Conservation (phyloP, 2,113 vertebrate genomes). For the Salvator merianae region DNA sequence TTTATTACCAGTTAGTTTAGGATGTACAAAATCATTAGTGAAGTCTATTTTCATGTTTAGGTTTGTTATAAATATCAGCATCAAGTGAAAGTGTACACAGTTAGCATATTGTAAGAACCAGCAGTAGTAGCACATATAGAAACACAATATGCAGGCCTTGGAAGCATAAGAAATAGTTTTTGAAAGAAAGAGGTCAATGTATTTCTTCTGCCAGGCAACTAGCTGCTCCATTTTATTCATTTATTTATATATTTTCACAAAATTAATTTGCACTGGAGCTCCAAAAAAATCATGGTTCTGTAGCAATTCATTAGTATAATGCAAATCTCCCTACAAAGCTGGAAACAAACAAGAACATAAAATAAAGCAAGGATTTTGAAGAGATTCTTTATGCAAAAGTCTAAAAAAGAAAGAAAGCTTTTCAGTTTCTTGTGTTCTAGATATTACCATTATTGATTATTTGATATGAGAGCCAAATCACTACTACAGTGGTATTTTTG, state of each 20-base stretch:
- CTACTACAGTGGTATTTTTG: too few relatives aligned
- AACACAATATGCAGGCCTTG: conserved; percentile 67
- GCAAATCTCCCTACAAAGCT: conserved; percentile 23
- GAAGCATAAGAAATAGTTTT: conserved; percentile 72
- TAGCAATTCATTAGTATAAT: conserved; percentile 31
- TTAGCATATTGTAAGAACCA: conserved; percentile 55
- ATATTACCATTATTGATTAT: conserved; percentile 6
- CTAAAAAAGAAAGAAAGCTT: conserved; percentile 31
- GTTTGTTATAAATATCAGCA: conserved; percentile 51
- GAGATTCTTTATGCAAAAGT: conserved; percentile 32
- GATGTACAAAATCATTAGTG: not conserved
- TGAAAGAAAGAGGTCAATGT: conserved; percentile 73
- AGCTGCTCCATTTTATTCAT: conserved; percentile 20
- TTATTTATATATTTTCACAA: conserved; percentile 36
- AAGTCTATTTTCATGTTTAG: conserved; percentile 32
- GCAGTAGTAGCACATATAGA: conserved; percentile 59
- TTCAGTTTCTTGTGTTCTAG: conserved; percentile 6
- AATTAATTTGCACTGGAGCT: conserved; percentile 56
- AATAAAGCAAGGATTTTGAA: conserved; percentile 43
- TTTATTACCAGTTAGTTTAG: conserved; percentile 19
- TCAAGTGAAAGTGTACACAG: conserved; percentile 47
- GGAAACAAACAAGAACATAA: conserved; percentile 46
- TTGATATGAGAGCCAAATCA: not conserved
- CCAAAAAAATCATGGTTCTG: conserved; percentile 52
- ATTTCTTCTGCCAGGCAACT: conserved; percentile 62